Conservation (phyloP, 2,888 invertebrate genomes). For the Himalopsyche anomala region DNA sequence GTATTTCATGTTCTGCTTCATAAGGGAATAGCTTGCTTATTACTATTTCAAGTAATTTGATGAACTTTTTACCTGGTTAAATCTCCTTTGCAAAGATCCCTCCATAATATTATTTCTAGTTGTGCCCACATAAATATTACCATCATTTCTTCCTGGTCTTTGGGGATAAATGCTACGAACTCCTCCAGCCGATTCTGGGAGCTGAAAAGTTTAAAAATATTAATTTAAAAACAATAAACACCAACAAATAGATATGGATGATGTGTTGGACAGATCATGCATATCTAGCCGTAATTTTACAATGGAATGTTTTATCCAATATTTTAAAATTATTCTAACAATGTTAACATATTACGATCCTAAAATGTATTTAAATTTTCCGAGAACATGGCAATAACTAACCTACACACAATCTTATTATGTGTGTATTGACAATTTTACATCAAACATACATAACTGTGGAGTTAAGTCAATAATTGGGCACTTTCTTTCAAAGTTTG, state of each 20-base stretch:
- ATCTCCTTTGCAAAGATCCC: constrained; percentile 91
- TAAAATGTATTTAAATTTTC: neutral
- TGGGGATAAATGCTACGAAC: constrained; percentile 93
- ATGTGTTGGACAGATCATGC: too few species aligned
- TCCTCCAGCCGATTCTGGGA: constrained; percentile 92
- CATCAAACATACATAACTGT: neutral
- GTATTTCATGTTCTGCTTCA: too few species aligned
- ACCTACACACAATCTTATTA: neutral
- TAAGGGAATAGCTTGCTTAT: too few species aligned
- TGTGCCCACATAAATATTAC: constrained; percentile 94
- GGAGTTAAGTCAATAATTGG: neutral
- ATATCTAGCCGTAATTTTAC: too few species aligned
- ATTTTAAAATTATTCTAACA: too few species aligned
- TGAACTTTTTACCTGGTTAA: constrained; percentile 81
- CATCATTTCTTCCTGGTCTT: constrained; percentile 90
- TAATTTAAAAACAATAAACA: too few species aligned
- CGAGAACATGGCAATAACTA: neutral
- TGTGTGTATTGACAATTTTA: neutral
- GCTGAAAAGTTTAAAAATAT: constrained; percentile 73
- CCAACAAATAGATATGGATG: too few species aligned
- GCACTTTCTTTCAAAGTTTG: neutral
- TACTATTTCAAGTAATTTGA: neutral
- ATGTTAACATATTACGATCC: too few species aligned
- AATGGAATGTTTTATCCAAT: too few species aligned
- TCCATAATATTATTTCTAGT: constrained; percentile 92